Base-by-base conservation (phyloP, 2,888 invertebrate species). In the Ophraella communa region DNA sequence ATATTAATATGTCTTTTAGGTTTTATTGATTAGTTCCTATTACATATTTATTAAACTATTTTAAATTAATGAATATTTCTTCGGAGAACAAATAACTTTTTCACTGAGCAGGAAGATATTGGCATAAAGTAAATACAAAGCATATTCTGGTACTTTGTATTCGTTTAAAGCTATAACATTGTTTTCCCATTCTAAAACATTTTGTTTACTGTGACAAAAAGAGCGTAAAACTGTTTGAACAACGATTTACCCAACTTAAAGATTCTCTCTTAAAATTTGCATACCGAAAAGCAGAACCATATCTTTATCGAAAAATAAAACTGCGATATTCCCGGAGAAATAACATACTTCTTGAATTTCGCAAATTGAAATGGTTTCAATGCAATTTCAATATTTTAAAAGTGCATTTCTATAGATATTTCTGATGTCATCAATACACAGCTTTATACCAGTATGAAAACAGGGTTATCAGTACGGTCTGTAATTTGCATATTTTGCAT, bases 401-500 rank as follows among this genome's bases (percentile, higher is more conserved):
- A 59, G 44, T 52, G 52, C 60, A 60, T 53, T 53, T 60, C 52
- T 44, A 17, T n/a, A 35, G 52, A 60, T 60, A 60, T 53, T 60
- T 44, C 53, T 53, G 51, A 27, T 51, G 30, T 53, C 60, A 60
- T 60, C 60, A 53, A 60, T 60, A 60, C 60, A 18, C 27, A 44
- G 60, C 53, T 60, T 60, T 60, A 42, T 60, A n/a, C n/a, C 45
- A 18, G 60, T 44, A 60, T 53, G 44, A 53, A 60, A 44, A 52
- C 65, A 24, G 17, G 42, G 58, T 65, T 33, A 58, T 65, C 65
- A 65, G 59, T 62, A 62, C 58, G 62, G 61, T 53, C 57, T 62
- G 39, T 56, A 57, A 65, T 65, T 65, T 67, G 58, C 61, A 67
- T 65, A 67, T 67, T 59, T 65, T 65, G 56, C 67, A 62, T 44